Base-by-base conservation (phyloP, 1,140 invertebrate species). In the Anastrepha obliqua region DNA sequence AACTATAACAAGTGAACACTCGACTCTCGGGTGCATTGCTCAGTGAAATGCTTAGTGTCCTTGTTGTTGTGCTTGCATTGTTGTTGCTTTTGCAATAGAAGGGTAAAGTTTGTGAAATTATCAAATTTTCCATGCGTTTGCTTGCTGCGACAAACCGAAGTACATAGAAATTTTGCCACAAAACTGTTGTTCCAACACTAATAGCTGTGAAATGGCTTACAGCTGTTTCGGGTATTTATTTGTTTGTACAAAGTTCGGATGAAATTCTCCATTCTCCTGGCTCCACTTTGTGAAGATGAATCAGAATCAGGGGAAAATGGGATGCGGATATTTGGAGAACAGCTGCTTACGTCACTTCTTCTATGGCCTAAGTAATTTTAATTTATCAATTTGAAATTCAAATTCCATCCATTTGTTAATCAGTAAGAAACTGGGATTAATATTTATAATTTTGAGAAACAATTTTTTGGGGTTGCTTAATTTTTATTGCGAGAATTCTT, bases 91-190 rank as follows among this genome's bases (percentile, higher is more conserved):
- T 81, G 47, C 17, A 29, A 51, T 11, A 15, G 13, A 81, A 81
- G 74, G 74, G 42, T 55, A 42, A 81, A 81, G 74, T 81, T 81
- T 81, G 74, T 8, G 17, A 81, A 55, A 81, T 81, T 81, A 81
- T 81, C 74, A 81, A 81, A 81, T 81, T 81, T 81, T 81, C 74
- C 74, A 81, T 58, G 42, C 74, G n/a, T 15, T 81, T 55, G 47
- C 44, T 55, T 55, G 74, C 74, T 55, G 47, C 17, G 74, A 55
- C 47, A n/a, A 2, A 55, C 42, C 20, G n/a, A 81, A 55, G 1
- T 81, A 9, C 60, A 62, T 29, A 8, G 65, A 55, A 58, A 81
- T 55, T 58, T 51, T 55, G 7, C 47, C 51, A 58, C 74, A 81
- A 58, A 81, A n/a, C 44, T 81, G 74, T 15, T 55, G 5, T 81